Evolutionary conservation across 2,888 invertebrate genomes (phyloP), one percentile per base, ranked within the genome.

Genomic region (Caenorhabditis sp.): DNA sequence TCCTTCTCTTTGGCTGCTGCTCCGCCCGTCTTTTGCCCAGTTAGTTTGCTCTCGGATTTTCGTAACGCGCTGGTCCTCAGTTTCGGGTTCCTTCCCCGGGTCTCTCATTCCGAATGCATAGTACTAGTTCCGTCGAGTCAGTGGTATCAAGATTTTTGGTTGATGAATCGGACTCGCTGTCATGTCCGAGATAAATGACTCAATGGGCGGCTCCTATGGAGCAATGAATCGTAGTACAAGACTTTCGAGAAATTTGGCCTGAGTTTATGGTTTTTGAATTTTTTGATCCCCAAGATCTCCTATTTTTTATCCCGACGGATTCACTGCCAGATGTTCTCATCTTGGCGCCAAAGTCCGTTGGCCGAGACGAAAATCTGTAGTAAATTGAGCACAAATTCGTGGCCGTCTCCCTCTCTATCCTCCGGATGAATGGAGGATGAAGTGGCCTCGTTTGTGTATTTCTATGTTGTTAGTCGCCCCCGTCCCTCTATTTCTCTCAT

Each of bases 131-230:
- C 9, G 18, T 20, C 47, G 6, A 32, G 5, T 4, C 40, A 6
- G 51, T 18, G 60, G 65, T 69, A 61, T 68, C 77, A 74, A 74
- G 74, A 74, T 74, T 74, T 72, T 47, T 74, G n/a, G n/a, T 74
- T 74, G 71, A 72, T 72, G 71, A 72, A 72, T 72, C 55, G 62
- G 13, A 22, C 40, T 32, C 64, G 50, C n/a, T 40, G 50, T 51
- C 18, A 37, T 51, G 51, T 51, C 65, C 8, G 40, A 32, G 32
- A 32, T 32, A 47, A 47, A 47, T 47, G 47, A 9, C 40, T 40
- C 40, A n/a, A n/a, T n/a, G n/a, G n/a, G 40, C 9, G 11, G 40
- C 40, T 32, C 32, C 32, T 32, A 32, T n/a, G n/a, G n/a, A 32
- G 32, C 32, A 32, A 32, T 32, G 9, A 32, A 4, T 32, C 32